A percentile compares a stretch with the other conserved stretches of the same genome.
phyloP scores from a whole-genome alignment of 2,113 vertebrate genomes.

The Thamnophis sirtalis region DNA sequence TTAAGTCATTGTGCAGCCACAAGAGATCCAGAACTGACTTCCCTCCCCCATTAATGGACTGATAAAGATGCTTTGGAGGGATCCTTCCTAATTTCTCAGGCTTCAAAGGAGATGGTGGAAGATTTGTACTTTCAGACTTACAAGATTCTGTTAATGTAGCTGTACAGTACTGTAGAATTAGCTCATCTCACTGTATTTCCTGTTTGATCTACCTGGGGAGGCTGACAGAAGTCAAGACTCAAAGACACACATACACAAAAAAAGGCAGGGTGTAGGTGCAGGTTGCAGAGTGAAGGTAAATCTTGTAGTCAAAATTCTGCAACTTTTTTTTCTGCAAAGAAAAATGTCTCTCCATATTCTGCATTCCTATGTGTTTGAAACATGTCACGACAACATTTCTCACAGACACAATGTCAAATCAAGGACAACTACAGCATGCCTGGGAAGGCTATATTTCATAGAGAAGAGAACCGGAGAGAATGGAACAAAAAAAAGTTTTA shows the following conservation, averaged over 20 bases:
- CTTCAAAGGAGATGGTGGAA: too few relatives aligned
- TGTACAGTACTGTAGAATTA: neutral
- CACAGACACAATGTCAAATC: slow-evolving; percentile 50
- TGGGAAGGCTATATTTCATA: slow-evolving; percentile 22
- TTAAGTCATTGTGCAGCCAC: neutral
- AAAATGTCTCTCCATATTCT: neutral
- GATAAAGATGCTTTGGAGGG: neutral
- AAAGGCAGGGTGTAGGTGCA: neutral
- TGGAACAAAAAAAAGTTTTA: slow-evolving; percentile 20
- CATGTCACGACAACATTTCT: slow-evolving; percentile 58
- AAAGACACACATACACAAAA: neutral
- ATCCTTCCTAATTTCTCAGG: neutral
- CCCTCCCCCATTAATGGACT: neutral
- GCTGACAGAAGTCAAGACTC: neutral
- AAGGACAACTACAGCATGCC: slow-evolving; percentile 52
- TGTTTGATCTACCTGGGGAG: neutral
- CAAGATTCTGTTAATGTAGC: neutral
- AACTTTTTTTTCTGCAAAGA: neutral
- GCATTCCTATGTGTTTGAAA: neutral
- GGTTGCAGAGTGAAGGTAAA: neutral
- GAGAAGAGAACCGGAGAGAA: neutral
- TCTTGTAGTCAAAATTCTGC: neutral
- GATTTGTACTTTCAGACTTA: neutral
- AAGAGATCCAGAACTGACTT: neutral
- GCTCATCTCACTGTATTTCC: neutral